Evolutionary conservation across 1,140 invertebrate species (phyloP), one percentile per base, ranked within the genome.

Genomic region (Zaprionus tsacasi): DNA sequence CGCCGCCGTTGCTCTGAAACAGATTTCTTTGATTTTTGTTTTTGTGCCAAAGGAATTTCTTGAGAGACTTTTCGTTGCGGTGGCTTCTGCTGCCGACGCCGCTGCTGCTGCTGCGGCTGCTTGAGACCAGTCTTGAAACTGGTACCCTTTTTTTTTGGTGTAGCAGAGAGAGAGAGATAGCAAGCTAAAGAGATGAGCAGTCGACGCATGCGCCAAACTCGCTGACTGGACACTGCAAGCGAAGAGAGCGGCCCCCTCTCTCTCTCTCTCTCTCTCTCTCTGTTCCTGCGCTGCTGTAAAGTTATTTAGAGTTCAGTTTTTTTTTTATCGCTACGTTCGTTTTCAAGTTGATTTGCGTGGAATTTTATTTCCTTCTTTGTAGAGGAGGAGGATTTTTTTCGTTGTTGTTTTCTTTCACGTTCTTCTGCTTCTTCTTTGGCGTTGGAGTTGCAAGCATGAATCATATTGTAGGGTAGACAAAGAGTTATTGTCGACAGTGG

Each of bases 291-390:
- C 40, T 56, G 64, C 58, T 76, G 72, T 67, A 76, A 72, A 70
- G 56, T 63, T 80, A 70, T 75, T 75, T 80, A 56, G 58, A 74
- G 70, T 73, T 67, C 30, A 54, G 45, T 72, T 67, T 54, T 45
- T 54, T 45, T 57, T 72, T 50, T 67, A 70, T 74, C 52, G 71
- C 68, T 67, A 15, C 58, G 71, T 77, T 57, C 63, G 58, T 78
- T 79, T 87, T 82, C 61, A 73, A 87, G 83, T 88, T 78, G 80
- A 88, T 88, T 88, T 88, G 83, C 78, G 73, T 89, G 83, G 80
- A 83, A 87, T 88, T 83, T 88, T 75, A 81, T 83, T 88, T 83
- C 74, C 80, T 72, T 70, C 70, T 55, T 36, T 64, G 50, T 21
- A 33, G 43, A 43, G 50, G 40, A 35, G 36, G 45, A 40, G 69